Evolutionary conservation across 2,797 vertebrate genomes (phyloP), one percentile per base, ranked within the genome.

Genomic region (Garrulus glandarius): DNA sequence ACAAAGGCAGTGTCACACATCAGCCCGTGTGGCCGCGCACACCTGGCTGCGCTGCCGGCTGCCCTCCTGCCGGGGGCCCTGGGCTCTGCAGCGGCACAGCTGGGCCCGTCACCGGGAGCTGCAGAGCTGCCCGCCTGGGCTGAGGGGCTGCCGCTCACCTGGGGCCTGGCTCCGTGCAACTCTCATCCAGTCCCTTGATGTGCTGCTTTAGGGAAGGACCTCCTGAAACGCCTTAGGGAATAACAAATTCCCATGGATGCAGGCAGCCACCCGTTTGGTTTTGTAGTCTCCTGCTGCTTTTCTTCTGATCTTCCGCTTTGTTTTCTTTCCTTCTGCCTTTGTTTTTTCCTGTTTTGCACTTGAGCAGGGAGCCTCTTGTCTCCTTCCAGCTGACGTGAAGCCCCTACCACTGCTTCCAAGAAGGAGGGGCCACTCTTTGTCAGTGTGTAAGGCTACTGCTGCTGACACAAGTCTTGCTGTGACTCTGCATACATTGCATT

Each of bases 51-150:
- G 69, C 50, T 4, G 1, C 32, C 0, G 0, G 20, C 2, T 52
- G 29, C 15, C 26, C 22, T 43, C 23, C 27, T 37, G 18, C 12
- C 9, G 5, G n/a, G 44, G 68, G 15, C 29, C 5, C 2, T 0
- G 3, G 29, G 50, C 29, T 68, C 11, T 47, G 27, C 79, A 6
- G 57, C 0, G 6, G 7, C 70, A 34, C 23, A 9, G 18, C 53
- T 3, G 0, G 50, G 21, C n/a, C 52, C 37, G 41, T 21, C 41
- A 0, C 8, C 0, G 16, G 1, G 1, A 23, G 27, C 1, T 26
- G 52, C 29, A 52, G 27, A 49, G 67, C 69, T 46, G 47, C 23
- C 4, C 0, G 0, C 21, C 55, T 15, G 55, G 39, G 17, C 79
- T 59, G 29, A 17, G 43, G 34, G 30, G 20, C 60, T 39, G 23